A percentile compares a stretch with the other conserved stretches of the same genome.
Conservation (phyloP, 2,888 invertebrate species). For the Chloroclystis v-ata region DNA sequence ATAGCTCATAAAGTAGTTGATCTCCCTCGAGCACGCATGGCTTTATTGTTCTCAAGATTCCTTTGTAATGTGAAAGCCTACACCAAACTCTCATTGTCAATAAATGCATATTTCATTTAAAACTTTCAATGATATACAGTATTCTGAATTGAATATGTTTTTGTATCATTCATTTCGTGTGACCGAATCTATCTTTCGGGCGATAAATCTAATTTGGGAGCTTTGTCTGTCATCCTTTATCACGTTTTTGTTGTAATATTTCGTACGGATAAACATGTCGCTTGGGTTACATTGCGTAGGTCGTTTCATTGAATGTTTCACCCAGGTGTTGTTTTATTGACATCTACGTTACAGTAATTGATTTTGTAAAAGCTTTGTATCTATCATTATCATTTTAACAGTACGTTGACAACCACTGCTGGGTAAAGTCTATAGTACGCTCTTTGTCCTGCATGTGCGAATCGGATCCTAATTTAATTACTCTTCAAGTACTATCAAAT, state of each 20-base stretch:
- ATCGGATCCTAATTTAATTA: too few relatives aligned
- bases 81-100: slow-evolving; percentile 11
- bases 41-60: slow-evolving; percentile 27
- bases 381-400: too few relatives aligned
- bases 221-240: slow-evolving; percentile 36
- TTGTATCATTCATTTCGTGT: slow-evolving; percentile 26
- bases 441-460: too few relatives aligned
- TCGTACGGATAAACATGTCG: slow-evolving; percentile 22
- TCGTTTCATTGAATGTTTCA: slow-evolving; percentile 8
- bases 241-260: slow-evolving; percentile 25
- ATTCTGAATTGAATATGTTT: slow-evolving; percentile 11
- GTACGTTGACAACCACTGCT: too few relatives aligned
- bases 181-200: slow-evolving; percentile 23
- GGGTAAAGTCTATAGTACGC: too few relatives aligned
- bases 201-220: slow-evolving; percentile 37
- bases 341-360: slow-evolving; percentile 4
- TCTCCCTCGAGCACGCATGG: slow-evolving; percentile 27
- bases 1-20: slow-evolving; percentile 32
- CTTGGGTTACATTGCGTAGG: slow-evolving; percentile 20
- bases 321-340: slow-evolving; percentile 7
- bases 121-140: neutral
- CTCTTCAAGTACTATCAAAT: too few relatives aligned
- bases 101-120: slow-evolving; percentile 9
- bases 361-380: slow-evolving; percentile 1
- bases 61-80: slow-evolving; percentile 20